phyloP scores from a whole-genome alignment of 2,113 vertebrate species.

The Mirza zaza region DNA sequence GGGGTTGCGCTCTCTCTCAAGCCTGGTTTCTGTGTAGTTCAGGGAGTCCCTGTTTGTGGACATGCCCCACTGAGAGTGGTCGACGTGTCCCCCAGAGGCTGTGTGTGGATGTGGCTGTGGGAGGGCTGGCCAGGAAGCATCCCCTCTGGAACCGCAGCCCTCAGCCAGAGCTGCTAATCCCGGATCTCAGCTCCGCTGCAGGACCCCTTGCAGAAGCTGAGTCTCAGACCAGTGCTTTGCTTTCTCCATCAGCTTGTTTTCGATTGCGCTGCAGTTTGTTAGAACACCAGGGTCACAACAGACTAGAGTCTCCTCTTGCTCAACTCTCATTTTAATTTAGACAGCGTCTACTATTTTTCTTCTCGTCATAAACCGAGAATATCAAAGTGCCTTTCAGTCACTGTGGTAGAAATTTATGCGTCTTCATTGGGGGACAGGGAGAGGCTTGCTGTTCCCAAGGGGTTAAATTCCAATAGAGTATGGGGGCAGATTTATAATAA shows the following conservation, averaged over 20 bases:
- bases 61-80: accelerated
- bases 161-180: accelerated
- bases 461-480: not conserved
- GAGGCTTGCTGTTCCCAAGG: not conserved
- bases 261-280: not conserved
- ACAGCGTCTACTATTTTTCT: not conserved
- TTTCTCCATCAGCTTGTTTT: not conserved
- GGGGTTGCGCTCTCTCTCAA: not conserved
- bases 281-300: too few relatives aligned
- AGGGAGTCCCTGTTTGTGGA: not conserved
- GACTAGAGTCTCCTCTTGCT: not conserved
- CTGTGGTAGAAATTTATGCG: not conserved
- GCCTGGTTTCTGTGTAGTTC: not conserved
- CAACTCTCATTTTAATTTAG: not conserved
- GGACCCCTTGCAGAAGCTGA: not conserved
- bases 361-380: not conserved
- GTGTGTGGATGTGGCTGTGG: not conserved
- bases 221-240: not conserved
- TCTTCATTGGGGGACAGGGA: not conserved
- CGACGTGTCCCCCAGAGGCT: accelerated
- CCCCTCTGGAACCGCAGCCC: not conserved
- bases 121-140: not conserved
- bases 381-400: not conserved
- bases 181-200: not conserved
- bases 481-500: not conserved